Conservation (phyloP, 2,888 invertebrate species). For the Spilosoma lubricipeda region DNA sequence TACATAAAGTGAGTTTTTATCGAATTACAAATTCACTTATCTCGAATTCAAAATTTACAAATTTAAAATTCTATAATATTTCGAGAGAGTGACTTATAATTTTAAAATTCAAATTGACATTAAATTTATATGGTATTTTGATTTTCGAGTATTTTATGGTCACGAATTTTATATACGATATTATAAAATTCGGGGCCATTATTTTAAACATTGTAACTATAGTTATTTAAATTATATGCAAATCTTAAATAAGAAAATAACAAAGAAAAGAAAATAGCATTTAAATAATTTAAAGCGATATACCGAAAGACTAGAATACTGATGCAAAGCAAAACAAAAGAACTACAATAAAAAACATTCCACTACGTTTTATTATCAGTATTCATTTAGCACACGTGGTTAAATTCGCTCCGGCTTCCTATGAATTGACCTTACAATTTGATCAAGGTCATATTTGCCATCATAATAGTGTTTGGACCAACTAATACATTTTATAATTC, state of each 20-base stretch:
- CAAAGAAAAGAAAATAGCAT: too few relatives aligned
- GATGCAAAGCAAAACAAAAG: background rate
- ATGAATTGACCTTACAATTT: constrained; percentile 54
- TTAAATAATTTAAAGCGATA: constrained; percentile 6
- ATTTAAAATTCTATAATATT: background rate
- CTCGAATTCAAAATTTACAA: background rate
- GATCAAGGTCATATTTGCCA: constrained; percentile 43
- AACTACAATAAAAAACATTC: constrained; percentile 23
- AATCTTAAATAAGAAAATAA: background rate
- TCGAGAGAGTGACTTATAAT: background rate
- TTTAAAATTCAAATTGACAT: background rate
- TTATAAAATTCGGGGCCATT: background rate
- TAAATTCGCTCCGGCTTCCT: constrained; percentile 65
- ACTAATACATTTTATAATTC: constrained; percentile 17
- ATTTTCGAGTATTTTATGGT: background rate
- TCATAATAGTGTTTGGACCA: constrained; percentile 33
- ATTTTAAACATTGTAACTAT: background rate
- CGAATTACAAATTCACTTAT: background rate
- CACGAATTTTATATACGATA: background rate
- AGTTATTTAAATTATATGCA: background rate
- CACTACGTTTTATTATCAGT: constrained; percentile 53
- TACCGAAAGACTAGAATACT: background rate
- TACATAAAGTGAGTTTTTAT: background rate
- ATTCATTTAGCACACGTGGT: constrained; percentile 59
- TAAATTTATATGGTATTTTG: background rate